phyloP scores from a whole-genome alignment of 2,113 vertebrate species.

The Salvator merianae region DNA sequence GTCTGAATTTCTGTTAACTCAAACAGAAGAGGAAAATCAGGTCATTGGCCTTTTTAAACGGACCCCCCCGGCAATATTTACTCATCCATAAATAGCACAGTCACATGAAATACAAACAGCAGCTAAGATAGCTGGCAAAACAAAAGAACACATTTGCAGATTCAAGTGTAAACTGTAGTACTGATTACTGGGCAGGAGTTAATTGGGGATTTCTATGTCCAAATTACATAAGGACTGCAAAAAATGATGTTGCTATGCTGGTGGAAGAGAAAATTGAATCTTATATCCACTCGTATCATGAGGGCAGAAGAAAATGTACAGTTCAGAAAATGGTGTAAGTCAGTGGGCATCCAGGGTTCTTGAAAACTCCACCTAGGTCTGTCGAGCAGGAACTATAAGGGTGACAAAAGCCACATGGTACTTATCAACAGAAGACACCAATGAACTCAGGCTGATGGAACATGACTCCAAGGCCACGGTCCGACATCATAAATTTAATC shows the following conservation, averaged over 20 bases:
- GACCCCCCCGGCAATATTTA: slow-evolving; percentile 77
- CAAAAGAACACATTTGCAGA: slow-evolving; percentile 77
- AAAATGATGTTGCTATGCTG: not conserved
- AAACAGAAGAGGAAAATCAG: slow-evolving; percentile 76
- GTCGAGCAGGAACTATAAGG: not conserved
- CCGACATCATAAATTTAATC: too few relatives aligned
- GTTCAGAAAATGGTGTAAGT: not conserved
- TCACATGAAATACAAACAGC: slow-evolving; percentile 77
- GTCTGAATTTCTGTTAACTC: slow-evolving; percentile 71
- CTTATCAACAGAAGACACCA: not conserved
- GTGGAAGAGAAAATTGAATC: not conserved
- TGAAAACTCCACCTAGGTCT: not conserved
- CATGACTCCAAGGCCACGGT: too few relatives aligned
- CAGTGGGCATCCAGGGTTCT: not conserved
- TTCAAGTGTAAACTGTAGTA: slow-evolving; percentile 53
- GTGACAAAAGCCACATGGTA: not conserved
- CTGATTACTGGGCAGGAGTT: slow-evolving; percentile 50
- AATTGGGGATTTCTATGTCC: not conserved
- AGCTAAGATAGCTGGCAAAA: slow-evolving; percentile 73
- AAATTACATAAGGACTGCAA: not conserved
- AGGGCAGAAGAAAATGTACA: not conserved
- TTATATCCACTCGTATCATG: not conserved
- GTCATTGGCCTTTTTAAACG: slow-evolving; percentile 81
- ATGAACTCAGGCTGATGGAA: not conserved
- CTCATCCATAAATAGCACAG: slow-evolving; percentile 80